Percentiles rank a stretch among this genome's conserved stretches.
Evolutionary conservation across 2,888 invertebrate genomes (phyloP).

Genomic region (Isoperla grammatica): DNA sequence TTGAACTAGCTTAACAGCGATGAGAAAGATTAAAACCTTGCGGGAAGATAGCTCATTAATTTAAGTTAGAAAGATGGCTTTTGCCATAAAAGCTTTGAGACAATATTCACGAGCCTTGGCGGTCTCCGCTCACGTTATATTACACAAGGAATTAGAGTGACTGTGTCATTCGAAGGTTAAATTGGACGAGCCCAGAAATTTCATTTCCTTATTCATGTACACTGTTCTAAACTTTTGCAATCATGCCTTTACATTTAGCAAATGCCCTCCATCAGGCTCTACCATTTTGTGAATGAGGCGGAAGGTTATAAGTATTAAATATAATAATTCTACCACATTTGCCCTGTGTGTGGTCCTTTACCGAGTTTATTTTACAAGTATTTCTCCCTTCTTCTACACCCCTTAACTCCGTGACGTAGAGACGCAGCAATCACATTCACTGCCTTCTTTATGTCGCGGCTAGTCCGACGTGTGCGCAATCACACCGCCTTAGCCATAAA

Average conservation of each 20-base stretch:
- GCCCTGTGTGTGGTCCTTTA: not conserved
- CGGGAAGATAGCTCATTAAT: no score
- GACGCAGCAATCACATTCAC: constrained; percentile 13
- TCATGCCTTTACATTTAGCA: constrained; percentile 10
- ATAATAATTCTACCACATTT: not conserved
- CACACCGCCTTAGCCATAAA: constrained; percentile 2
- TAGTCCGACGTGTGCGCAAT: constrained; percentile 8
- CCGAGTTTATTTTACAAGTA: constrained; percentile 4
- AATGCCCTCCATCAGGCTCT: constrained; percentile 1
- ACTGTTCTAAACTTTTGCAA: constrained; percentile 4
- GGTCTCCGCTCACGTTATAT: no score
- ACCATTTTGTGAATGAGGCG: constrained; percentile 2
- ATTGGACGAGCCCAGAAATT: no score
- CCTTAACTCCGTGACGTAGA: not conserved
- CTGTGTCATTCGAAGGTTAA: no score
- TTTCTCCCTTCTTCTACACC: not conserved
- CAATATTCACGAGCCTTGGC: no score
- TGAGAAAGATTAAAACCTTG: no score
- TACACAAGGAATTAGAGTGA: no score
- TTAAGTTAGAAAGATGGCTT: no score
- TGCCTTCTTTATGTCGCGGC: constrained; percentile 12
- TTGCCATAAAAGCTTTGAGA: no score
- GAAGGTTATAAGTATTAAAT: constrained; percentile 12
- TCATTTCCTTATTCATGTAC: no score
- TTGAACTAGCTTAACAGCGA: no score